Base-by-base conservation (phyloP, 2,797 vertebrate genomes). In the Aphelocoma californica region DNA sequence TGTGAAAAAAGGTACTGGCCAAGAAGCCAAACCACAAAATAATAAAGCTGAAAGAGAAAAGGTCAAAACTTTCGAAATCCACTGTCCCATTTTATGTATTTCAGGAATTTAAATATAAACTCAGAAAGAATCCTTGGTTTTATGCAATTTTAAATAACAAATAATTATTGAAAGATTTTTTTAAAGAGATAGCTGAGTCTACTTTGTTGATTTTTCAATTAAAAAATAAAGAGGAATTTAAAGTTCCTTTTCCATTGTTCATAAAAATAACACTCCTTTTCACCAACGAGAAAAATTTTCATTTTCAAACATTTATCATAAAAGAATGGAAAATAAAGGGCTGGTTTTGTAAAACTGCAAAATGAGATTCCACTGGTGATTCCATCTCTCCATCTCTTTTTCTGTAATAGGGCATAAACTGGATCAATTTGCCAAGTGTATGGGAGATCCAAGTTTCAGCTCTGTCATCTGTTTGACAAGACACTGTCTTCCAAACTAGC, bases 21-120 rank as follows among this genome's bases (percentile, higher is more conserved):
- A 89, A 72, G 57, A 93, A 88, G 31, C 5, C 44, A 82, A 91
- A 71, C 3, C 13, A 34, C n/a, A 88, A 81, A 89, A 51, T 34
- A 60, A 11, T 65, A 75, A 92, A 73, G 28, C 4, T 88, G 45
- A 95, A 94, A 83, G 23, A 57, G 18, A 73, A 88, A 92, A 93
- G 25, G 32, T 72, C 28, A 88, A 78, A 57, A 72, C 15, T 91
- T 84, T 75, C 44, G 87, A 88, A 91, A 50, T 74, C 10, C 4
- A 40, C 10, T 34, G 14, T 38, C 16, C 12, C 48, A 3, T 44
- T 91, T 53, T 29, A 40, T 18, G 1, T 26, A 47, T 80, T 81
- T 80, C 24, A 60, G 20, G 23, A 73, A 40, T 88, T 85, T 86
- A 66, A 74, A 64, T 62, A 81, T 62, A 81, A 70, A 13, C 7